Percentiles rank a stretch among this genome's conserved stretches.
Conservation (phyloP, 2,113 vertebrate species). For the Alligator sinensis region DNA sequence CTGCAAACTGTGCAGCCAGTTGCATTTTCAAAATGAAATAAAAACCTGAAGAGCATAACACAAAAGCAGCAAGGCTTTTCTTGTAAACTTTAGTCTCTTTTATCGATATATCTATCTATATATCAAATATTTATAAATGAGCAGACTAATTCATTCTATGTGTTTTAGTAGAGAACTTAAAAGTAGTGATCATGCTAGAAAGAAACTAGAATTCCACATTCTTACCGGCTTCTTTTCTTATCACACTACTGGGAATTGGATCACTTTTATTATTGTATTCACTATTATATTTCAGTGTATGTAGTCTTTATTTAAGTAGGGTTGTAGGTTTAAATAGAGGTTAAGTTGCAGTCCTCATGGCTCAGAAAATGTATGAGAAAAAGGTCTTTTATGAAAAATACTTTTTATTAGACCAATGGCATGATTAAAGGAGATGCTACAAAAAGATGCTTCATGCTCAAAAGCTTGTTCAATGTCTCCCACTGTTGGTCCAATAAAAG, state of each 20-base stretch:
- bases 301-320: neutral
- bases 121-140: constrained; percentile 6
- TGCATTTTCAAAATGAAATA: neutral
- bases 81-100: neutral
- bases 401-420: no score
- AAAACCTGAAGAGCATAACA: neutral
- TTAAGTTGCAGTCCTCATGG: no score
- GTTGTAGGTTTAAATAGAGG: no score
- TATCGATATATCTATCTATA: neutral
- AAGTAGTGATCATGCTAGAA: neutral
- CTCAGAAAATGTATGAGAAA: no score
- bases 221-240: neutral
- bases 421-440: no score
- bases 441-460: no score
- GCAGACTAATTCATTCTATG: neutral
- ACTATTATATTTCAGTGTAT: neutral
- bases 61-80: neutral
- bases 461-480: no score
- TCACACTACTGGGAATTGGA: no score
- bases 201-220: neutral
- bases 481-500: no score
- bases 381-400: no score
- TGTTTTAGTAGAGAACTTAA: neutral
- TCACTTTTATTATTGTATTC: no score
- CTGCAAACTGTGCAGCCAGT: neutral